Evolutionary conservation across 2,797 vertebrate genomes (phyloP), one percentile per base, ranked within the genome.

Genomic region (Tolypeutes matacus): DNA sequence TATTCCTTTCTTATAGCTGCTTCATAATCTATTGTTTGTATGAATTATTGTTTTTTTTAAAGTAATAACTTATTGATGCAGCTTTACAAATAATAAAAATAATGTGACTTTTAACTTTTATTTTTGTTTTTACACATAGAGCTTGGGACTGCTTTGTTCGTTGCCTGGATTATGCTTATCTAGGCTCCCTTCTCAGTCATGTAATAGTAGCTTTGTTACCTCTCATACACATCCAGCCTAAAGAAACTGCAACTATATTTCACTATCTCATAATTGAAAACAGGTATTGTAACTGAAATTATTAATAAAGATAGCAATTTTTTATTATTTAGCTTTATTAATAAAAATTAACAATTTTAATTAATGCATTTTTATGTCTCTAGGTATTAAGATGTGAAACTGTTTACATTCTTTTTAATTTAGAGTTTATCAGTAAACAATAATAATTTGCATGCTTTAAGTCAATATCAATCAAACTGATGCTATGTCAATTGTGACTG

Each of bases 151-250:
- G 99, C 98, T 99, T 99, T 97, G 99, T 99, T 95, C 98, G 98
- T 94, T 99, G 99, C 62, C 98, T 99, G 96, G 99, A 99, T 97
- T 98, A 99, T 3, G 96, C 98, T 29, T 99, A 99, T 96, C 98
- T 99, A 73, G 99, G 99, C 2, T 99, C 99, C 25, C 98, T 99
- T 21, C 99, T 99, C 95, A 99, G 99, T 98, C 99, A 99, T 56
- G 99, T 99, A n/a, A 99, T 99, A 42, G 99, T 99, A 17, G 99
- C 99, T 0, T 98, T 99, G n/a, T 96, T 99, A 80, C 99, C 99
- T 1, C 98, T 99, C 60, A 99, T 99, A 96, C 98, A 99, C n/a
- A 98, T 99, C 92, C 99, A 99, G 34, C 99, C 99, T 83, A 99
- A 99, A 97, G 99, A 99, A 98, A 99, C 99, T 0, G 99, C 99